A percentile compares a stretch with the other conserved stretches of the same genome.
These are phyloP conservation scores for Ammospiza caudacuta DNA, from an alignment of 2,113 vertebrate species.

Conservation along the genomic window DNA sequence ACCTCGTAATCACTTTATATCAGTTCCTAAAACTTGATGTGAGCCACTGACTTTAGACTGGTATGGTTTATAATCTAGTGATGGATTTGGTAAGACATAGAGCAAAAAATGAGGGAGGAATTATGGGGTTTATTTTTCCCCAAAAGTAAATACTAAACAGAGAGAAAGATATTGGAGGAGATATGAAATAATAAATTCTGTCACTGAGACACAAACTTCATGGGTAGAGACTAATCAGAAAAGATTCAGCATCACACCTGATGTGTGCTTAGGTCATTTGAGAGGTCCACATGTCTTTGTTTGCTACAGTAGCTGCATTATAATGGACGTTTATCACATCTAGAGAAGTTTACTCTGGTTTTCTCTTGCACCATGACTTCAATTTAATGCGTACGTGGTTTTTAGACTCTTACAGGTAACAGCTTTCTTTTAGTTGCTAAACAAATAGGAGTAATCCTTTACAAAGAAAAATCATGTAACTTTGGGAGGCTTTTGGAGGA, in stretches of 20 bases:
- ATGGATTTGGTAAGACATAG: background rate
- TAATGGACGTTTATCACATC: background rate
- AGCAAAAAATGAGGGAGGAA: background rate
- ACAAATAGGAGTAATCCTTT: background rate
- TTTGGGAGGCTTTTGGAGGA: background rate
- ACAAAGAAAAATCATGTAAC: background rate
- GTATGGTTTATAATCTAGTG: background rate
- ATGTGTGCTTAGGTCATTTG: background rate
- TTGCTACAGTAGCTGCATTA: background rate
- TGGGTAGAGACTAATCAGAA: background rate
- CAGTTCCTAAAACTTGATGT: background rate
- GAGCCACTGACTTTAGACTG: background rate
- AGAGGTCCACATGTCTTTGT: background rate
- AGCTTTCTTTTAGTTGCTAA: background rate
- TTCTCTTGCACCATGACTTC: background rate
- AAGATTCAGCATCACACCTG: background rate
- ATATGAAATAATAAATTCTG: background rate
- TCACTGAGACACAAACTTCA: background rate
- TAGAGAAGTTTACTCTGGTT: background rate
- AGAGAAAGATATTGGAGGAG: background rate
- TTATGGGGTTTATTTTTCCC: rapidly evolving
- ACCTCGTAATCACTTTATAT: background rate
- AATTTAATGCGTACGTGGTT: rapidly evolving
- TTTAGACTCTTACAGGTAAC: background rate
- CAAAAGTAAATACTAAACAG: background rate